Evolutionary conservation across 2,113 vertebrate genomes (phyloP).

Genomic region (Macaca mulatta): DNA sequence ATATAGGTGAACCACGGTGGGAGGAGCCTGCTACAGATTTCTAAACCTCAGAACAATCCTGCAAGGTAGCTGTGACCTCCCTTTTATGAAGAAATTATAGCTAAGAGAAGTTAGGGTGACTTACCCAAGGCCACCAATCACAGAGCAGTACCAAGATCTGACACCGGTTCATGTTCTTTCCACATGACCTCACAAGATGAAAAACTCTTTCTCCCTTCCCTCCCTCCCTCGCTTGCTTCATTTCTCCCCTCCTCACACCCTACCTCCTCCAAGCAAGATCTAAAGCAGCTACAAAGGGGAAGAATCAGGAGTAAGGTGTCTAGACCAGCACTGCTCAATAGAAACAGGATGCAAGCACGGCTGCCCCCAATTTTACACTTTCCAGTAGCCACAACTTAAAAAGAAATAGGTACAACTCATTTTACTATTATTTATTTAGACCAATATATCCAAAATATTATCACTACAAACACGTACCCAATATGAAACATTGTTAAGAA

Average conservation of each 20-base stretch:
- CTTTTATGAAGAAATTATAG: background rate
- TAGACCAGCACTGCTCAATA: no score
- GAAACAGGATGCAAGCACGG: no score
- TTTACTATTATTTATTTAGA: background rate
- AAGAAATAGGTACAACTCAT: no score
- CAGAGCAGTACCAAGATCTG: fast-evolving
- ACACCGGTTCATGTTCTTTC: fast-evolving
- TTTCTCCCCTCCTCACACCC: background rate
- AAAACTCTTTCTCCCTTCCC: background rate
- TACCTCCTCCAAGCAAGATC: background rate
- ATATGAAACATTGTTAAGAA: no score
- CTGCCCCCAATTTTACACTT: no score
- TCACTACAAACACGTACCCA: background rate
- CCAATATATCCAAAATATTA: background rate
- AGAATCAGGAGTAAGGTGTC: background rate
- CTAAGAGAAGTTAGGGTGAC: background rate
- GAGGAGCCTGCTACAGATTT: no score
- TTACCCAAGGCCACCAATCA: background rate
- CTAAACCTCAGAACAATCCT: background rate
- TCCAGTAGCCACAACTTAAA: no score
- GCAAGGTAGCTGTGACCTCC: background rate
- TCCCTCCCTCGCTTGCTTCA: no score
- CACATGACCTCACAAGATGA: no score
- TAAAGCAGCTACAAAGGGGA: background rate
- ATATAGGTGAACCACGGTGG: fast-evolving